phyloP scores from a whole-genome alignment of 2,888 invertebrate genomes.

The Cantharis flavilabris region DNA sequence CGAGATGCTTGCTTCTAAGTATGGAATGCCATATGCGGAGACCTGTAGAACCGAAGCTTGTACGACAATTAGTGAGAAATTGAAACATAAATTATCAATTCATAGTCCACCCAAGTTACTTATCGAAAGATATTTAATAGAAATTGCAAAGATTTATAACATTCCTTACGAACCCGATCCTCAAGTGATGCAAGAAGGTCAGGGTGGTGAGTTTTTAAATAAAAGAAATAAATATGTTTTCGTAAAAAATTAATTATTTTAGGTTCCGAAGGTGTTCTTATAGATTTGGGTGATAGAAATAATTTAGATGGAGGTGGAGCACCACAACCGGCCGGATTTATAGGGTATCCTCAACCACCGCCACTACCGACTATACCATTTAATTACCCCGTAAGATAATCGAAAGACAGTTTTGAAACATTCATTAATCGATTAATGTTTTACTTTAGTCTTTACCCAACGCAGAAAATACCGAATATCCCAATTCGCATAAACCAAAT shows the following conservation, averaged over 20 bases:
- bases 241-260: background rate
- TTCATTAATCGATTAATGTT: background rate
- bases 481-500: slow-evolving; percentile 30
- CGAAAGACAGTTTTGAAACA: background rate
- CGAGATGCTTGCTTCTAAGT: slow-evolving; percentile 88
- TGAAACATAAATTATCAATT: slow-evolving; percentile 91
- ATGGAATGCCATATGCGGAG: slow-evolving; percentile 91
- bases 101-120: slow-evolving; percentile 95
- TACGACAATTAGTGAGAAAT: slow-evolving; percentile 83
- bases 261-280: slow-evolving; percentile 66
- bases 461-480: slow-evolving; percentile 10
- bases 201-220: slow-evolving; percentile 37
- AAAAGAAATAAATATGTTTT: too few relatives aligned
- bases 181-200: slow-evolving; percentile 81
- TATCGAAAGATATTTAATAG: slow-evolving; percentile 92
- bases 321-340: slow-evolving; percentile 79
- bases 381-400: slow-evolving; percentile 64
- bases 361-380: slow-evolving; percentile 68
- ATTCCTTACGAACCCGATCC: slow-evolving; percentile 95
- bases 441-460: slow-evolving; percentile 17
- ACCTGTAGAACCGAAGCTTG: slow-evolving; percentile 83
- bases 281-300: slow-evolving; percentile 68
- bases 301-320: slow-evolving; percentile 62
- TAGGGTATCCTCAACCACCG: slow-evolving; percentile 78
- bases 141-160: slow-evolving; percentile 95